Conservation (phyloP, 2,113 vertebrate genomes). For the Nansenia antarctica region DNA sequence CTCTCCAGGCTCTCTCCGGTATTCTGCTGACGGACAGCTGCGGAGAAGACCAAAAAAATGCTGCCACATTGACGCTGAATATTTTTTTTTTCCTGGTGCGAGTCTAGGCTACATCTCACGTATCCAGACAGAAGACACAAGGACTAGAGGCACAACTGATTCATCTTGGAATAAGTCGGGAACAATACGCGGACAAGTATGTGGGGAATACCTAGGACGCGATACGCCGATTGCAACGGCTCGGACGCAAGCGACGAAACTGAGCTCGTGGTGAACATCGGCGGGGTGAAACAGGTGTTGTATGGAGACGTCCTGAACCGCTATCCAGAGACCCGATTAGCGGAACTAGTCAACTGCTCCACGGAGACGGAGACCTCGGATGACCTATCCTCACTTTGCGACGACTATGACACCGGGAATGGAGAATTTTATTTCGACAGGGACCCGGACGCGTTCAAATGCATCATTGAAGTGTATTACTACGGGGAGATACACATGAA, state of each 20-base stretch:
- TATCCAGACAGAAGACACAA: background rate
- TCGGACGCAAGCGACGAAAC: constrained; percentile 80
- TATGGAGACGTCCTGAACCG: constrained; percentile 82
- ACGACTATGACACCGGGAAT: constrained; percentile 91
- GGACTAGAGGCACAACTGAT: background rate
- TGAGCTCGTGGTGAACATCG: constrained; percentile 92
- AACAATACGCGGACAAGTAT: constrained; percentile 54
- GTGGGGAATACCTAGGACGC: constrained; percentile 74
- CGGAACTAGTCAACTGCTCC: constrained; percentile 82
- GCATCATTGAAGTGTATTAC: constrained; percentile 90
- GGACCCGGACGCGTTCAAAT: constrained; percentile 94
- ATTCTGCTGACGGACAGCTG: background rate
- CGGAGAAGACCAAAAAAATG: background rate
- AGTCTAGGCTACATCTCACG: background rate
- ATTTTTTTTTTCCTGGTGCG: background rate
- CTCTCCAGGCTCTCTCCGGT: background rate
- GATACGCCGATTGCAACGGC: constrained; percentile 74
- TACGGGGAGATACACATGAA: constrained; percentile 97
- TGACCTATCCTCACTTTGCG: constrained; percentile 81
- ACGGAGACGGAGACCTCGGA: constrained; percentile 65
- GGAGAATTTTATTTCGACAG: constrained; percentile 97
- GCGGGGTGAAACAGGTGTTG: constrained; percentile 90
- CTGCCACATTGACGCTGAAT: background rate
- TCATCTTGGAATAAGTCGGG: background rate
- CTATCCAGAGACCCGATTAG: constrained; percentile 90